Conservation (phyloP, 2,888 invertebrate species). For the Synanthedon myopaeformis region DNA sequence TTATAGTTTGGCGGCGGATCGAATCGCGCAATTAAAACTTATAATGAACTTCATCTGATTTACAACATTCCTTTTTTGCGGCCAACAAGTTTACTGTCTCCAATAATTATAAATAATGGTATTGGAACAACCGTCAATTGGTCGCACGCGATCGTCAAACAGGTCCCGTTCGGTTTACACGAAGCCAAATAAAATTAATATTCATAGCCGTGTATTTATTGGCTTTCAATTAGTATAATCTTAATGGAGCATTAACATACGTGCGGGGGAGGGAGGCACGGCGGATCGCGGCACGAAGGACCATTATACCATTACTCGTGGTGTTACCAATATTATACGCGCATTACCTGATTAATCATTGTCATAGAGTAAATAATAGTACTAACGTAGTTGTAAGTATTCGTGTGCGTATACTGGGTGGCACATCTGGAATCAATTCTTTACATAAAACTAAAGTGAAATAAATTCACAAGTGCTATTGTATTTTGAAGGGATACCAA, state of each 20-base stretch:
- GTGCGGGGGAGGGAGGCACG: constrained; percentile 55
- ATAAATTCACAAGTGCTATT: too few species aligned
- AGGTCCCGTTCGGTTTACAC: constrained; percentile 29
- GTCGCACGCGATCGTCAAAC: constrained; percentile 41
- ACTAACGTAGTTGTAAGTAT: background rate
- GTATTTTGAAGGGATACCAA: too few species aligned
- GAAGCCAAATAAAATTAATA: constrained; percentile 67
- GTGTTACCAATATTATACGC: background rate
- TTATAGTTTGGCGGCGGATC: background rate
- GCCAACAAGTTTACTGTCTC: background rate
- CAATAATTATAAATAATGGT: constrained; percentile 1
- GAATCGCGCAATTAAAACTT: background rate
- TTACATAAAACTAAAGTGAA: too few species aligned
- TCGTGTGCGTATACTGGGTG: too few species aligned
- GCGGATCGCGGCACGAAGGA: constrained; percentile 36
- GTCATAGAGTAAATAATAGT: background rate
- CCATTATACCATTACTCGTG: constrained; percentile 34
- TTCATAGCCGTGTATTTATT: constrained; percentile 71
- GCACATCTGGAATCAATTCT: too few species aligned
- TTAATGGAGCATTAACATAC: constrained; percentile 70
- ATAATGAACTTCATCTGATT: background rate
- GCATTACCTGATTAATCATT: background rate
- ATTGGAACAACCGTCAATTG: constrained; percentile 15
- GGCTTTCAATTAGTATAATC: constrained; percentile 72
- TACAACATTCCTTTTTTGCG: background rate